Evolutionary conservation across 2,797 vertebrate genomes (phyloP).

Genomic region (Argya squamiceps): DNA sequence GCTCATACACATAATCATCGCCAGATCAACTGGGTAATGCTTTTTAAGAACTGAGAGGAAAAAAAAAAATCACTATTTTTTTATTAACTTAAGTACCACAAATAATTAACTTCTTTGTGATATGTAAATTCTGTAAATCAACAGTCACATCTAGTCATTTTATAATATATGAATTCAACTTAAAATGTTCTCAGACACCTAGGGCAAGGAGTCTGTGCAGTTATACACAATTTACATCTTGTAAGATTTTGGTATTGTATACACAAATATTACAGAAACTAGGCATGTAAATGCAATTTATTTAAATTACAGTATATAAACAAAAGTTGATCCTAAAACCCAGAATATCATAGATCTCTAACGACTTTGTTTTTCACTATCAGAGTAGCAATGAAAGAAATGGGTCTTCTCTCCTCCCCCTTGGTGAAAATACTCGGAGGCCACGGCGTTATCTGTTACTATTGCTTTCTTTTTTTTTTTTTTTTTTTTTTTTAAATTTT

Average conservation of each 20-base stretch:
- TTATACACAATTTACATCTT: slow-evolving; percentile 85
- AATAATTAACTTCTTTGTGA: slow-evolving; percentile 79
- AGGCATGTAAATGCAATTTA: slow-evolving; percentile 80
- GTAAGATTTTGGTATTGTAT: slow-evolving; percentile 83
- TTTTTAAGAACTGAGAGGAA: slow-evolving; percentile 69
- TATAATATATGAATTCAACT: slow-evolving; percentile 79
- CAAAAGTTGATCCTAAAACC: slow-evolving; percentile 83
- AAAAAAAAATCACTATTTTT: slow-evolving; percentile 75
- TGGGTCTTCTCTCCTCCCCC: slow-evolving; percentile 59
- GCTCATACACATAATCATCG: slow-evolving; percentile 75
- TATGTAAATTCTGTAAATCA: slow-evolving; percentile 79
- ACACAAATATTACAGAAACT: slow-evolving; percentile 87
- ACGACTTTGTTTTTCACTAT: slow-evolving; percentile 60
- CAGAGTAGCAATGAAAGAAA: slow-evolving; percentile 57
- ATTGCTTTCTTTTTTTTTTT: slow-evolving; percentile 68
- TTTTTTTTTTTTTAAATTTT: too few relatives aligned
- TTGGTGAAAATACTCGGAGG: slow-evolving; percentile 25
- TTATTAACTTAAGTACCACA: slow-evolving; percentile 86
- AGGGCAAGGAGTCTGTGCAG: slow-evolving; percentile 75
- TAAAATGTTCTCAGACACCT: slow-evolving; percentile 75
- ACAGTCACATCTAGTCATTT: slow-evolving; percentile 82
- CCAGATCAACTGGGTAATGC: slow-evolving; percentile 79
- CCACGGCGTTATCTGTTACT: slow-evolving; percentile 50
- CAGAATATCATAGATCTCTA: slow-evolving; percentile 72
- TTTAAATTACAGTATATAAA: slow-evolving; percentile 85